Percentiles rank a stretch among this genome's conserved stretches.
Evolutionary conservation across 2,888 invertebrate genomes (phyloP).

Genomic region (Trilocha varians): DNA sequence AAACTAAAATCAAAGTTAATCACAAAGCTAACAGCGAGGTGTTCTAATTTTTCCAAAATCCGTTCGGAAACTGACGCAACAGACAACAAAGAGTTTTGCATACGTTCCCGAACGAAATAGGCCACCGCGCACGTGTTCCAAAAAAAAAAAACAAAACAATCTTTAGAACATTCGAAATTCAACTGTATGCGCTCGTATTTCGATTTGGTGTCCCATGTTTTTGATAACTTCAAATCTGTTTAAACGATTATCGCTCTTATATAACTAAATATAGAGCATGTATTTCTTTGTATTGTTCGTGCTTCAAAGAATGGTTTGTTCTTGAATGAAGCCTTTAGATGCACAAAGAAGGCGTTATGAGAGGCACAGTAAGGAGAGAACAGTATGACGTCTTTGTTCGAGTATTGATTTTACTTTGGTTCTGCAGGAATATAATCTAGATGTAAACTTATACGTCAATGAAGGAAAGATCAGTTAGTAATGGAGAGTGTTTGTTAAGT

Average conservation of each 20-base stretch:
- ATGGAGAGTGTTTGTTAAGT: too few species aligned
- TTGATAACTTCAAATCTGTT: neutral
- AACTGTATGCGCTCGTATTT: conserved; percentile 6
- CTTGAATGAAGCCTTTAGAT: conserved; percentile 52
- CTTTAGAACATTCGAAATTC: conserved; percentile 12
- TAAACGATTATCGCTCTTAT: neutral
- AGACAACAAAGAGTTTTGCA: conserved; percentile 68
- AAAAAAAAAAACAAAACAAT: conserved; percentile 13
- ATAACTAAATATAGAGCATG: neutral
- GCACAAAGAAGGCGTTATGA: conserved; percentile 48
- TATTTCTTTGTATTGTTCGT: conserved; percentile 12
- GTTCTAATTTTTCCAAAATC: conserved; percentile 9
- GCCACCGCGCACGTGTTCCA: conserved; percentile 13
- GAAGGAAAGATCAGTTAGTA: too few species aligned
- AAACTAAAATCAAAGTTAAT: neutral
- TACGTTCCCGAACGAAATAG: conserved; percentile 49
- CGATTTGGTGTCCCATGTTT: conserved; percentile 20
- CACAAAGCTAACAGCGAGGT: neutral
- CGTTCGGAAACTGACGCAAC: conserved; percentile 45
- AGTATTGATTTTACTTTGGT: neutral
- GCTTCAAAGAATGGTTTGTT: conserved; percentile 45
- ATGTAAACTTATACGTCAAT: too few species aligned
- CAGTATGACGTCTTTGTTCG: neutral
- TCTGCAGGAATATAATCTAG: neutral
- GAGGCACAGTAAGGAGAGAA: conserved; percentile 14